Conservation (phyloP, 1,140 invertebrate species). For the Zaprionus tsacasi region DNA sequence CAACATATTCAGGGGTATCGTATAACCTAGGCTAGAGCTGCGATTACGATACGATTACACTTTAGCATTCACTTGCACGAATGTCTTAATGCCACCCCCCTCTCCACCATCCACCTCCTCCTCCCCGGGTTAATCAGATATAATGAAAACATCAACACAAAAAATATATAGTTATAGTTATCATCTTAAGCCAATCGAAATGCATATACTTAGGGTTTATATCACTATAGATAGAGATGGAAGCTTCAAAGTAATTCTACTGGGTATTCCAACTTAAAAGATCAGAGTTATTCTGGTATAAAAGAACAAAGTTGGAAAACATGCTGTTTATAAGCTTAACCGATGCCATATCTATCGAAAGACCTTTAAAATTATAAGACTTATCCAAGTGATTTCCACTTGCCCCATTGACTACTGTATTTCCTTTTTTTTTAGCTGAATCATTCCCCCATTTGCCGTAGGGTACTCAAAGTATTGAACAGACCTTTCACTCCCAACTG, state of each 20-base stretch:
- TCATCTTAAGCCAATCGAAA: neutral
- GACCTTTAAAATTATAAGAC: neutral
- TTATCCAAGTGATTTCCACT: neutral
- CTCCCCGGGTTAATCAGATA: neutral
- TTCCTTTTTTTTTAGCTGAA: neutral
- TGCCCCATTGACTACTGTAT: neutral
- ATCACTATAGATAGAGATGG: too few relatives aligned
- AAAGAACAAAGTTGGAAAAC: too few relatives aligned
- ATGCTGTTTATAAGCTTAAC: too few relatives aligned
- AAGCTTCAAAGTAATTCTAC: too few relatives aligned
- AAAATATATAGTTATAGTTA: neutral
- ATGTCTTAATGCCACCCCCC: neutral
- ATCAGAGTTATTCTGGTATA: too few relatives aligned
- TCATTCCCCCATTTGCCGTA: neutral
- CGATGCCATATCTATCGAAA: too few relatives aligned
- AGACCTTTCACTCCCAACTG: neutral
- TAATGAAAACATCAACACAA: neutral
- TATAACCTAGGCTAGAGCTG: conserved; percentile 10
- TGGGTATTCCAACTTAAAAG: too few relatives aligned
- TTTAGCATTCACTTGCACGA: conserved; percentile 11
- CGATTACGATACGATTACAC: conserved; percentile 10
- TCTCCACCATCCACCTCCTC: too few relatives aligned
- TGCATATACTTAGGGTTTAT: too few relatives aligned
- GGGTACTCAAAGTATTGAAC: neutral
- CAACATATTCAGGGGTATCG: conserved; percentile 16